These are phyloP conservation scores for Uloborus plumipes DNA, from an alignment of 2,888 invertebrate species.

Conservation along the genomic window DNA sequence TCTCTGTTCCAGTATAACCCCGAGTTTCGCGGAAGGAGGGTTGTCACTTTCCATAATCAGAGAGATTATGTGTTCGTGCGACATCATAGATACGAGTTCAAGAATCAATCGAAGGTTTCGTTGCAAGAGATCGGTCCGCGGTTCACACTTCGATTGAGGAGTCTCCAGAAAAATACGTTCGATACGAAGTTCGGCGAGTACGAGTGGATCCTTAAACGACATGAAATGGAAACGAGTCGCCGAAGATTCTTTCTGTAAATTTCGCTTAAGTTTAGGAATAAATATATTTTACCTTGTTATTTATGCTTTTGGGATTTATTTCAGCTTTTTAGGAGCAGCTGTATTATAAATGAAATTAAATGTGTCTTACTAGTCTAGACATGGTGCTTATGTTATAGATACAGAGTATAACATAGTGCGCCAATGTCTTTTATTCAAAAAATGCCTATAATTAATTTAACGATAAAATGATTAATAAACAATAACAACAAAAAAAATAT, in stretches of 20 bases:
- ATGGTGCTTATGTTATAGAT: too few species aligned
- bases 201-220: constrained; percentile 91
- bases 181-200: constrained; percentile 97
- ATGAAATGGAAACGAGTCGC: constrained; percentile 93
- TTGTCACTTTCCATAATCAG: constrained; percentile 98
- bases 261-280: background rate
- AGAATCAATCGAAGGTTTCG: constrained; percentile 78
- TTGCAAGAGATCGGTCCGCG: constrained; percentile 96
- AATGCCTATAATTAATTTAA: too few species aligned
- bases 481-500: too few species aligned
- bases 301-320: too few species aligned
- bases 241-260: constrained; percentile 88
- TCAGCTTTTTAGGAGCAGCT: too few species aligned
- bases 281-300: too few species aligned
- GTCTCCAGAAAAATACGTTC: constrained; percentile 96
- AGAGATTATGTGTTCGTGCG: constrained; percentile 98
- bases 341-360: too few species aligned
- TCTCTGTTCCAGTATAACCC: constrained; percentile 96
- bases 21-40: constrained; percentile 91
- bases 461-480: too few species aligned
- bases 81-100: constrained; percentile 93
- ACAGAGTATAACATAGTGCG: too few species aligned
- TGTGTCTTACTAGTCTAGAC: too few species aligned
- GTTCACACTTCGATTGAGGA: constrained; percentile 92
- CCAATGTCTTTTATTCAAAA: too few species aligned